Percentiles rank a stretch among this genome's conserved stretches.
These are phyloP conservation scores for Agonopterix subpropinquella DNA, from an alignment of 2,888 invertebrate genomes.

Conservation along the genomic window DNA sequence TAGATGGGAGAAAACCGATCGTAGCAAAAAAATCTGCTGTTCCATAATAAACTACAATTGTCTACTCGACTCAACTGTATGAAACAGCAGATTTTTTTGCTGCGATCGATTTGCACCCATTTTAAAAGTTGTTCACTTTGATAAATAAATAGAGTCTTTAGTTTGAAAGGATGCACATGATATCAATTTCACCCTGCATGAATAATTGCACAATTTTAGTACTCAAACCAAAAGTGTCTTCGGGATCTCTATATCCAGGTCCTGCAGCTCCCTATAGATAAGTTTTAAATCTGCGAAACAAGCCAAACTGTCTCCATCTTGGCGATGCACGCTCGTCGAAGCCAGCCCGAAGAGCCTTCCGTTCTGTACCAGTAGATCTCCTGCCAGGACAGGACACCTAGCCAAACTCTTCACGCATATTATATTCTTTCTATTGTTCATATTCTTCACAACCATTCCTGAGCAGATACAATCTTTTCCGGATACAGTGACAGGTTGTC, in stretches of 20 bases:
- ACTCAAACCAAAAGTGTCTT: neutral
- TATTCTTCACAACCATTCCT: neutral
- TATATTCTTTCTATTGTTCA: constrained; percentile 19
- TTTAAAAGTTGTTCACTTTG: too few species aligned
- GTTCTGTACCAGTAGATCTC: constrained; percentile 51
- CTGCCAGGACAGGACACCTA: constrained; percentile 47
- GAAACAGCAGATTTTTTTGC: too few species aligned
- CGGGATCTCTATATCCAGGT: neutral
- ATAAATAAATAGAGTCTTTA: too few species aligned
- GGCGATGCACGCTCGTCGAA: constrained; percentile 34
- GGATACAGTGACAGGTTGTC: constrained; percentile 31
- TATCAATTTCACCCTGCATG: too few species aligned
- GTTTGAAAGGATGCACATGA: too few species aligned
- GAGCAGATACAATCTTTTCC: constrained; percentile 2
- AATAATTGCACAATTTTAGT: too few species aligned
- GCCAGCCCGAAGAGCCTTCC: constrained; percentile 44
- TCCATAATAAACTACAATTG: too few species aligned
- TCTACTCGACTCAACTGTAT: too few species aligned
- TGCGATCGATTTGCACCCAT: too few species aligned
- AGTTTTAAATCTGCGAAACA: constrained; percentile 28
- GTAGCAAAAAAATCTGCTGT: too few species aligned
- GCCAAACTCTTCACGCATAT: constrained; percentile 43
- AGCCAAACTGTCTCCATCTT: constrained; percentile 28
- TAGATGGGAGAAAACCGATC: too few species aligned
- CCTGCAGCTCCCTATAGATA: neutral